phyloP scores from a whole-genome alignment of 2,888 invertebrate genomes.

The Deilephila elpenor region DNA sequence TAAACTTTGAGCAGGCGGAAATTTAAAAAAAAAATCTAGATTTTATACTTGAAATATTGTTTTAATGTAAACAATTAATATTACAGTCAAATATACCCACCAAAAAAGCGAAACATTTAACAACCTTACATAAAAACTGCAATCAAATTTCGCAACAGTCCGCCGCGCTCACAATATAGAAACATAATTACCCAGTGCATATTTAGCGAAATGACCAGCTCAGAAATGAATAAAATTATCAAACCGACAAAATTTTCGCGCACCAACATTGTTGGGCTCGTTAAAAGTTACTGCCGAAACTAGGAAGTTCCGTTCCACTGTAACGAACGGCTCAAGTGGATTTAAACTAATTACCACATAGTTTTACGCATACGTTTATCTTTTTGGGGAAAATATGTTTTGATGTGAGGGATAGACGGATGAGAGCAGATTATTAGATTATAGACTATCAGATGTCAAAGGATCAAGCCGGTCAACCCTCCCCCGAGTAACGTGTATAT shows the following conservation, averaged over 20 bases:
- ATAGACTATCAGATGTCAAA: no score
- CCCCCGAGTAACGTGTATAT: no score
- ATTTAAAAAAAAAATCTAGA: no score
- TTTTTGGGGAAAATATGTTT: conserved; percentile 1
- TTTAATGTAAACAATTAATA: neutral
- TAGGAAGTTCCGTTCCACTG: conserved; percentile 1
- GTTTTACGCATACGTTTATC: neutral
- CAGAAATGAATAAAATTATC: conserved; percentile 15
- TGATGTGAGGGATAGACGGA: neutral
- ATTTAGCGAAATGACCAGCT: conserved; percentile 1
- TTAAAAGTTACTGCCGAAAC: conserved; percentile 20
- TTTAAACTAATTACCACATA: conserved; percentile 4
- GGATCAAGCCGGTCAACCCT: no score
- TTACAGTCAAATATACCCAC: neutral
- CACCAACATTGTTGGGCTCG: conserved; percentile 9
- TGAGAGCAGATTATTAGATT: no score
- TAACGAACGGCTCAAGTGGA: conserved; percentile 7
- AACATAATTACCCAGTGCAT: neutral
- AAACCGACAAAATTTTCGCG: conserved; percentile 17
- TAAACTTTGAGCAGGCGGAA: no score
- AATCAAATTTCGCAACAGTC: neutral
- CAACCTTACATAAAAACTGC: neutral
- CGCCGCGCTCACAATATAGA: neutral
- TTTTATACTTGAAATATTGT: neutral
- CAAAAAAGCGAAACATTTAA: neutral